Percentiles rank a stretch among this genome's conserved stretches.
These are phyloP conservation scores for Trochalopteron elliotii DNA, from an alignment of 2,113 vertebrate species.

Conservation along the genomic window DNA sequence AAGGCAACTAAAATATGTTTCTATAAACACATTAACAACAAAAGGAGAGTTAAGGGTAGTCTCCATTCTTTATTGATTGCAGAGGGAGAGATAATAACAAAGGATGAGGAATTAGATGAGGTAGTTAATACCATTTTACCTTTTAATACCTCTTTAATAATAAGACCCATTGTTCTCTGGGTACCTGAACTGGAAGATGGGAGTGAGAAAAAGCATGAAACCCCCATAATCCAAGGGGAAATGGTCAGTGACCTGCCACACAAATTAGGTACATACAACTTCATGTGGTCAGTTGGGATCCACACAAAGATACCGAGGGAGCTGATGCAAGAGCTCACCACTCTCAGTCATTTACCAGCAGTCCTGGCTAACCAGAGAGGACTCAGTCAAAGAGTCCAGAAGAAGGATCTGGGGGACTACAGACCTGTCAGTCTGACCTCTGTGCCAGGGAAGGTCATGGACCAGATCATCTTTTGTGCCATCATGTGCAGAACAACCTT, in stretches of 20 bases:
- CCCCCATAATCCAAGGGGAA: not conserved
- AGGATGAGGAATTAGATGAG: not conserved
- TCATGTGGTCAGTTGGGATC: not conserved
- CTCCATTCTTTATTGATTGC: not conserved
- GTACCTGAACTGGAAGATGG: not conserved
- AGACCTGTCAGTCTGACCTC: not conserved
- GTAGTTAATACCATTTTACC: not conserved
- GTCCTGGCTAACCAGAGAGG: not conserved
- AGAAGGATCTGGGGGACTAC: not conserved
- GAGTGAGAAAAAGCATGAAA: not conserved
- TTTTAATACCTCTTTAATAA: not conserved
- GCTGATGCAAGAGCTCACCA: not conserved
- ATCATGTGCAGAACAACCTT: not conserved
- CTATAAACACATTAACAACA: not conserved
- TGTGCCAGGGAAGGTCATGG: not conserved
- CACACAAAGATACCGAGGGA: not conserved
- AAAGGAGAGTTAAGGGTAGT: not conserved
- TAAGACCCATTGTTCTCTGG: not conserved
- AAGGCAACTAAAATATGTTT: not conserved
- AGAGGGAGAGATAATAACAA: not conserved
- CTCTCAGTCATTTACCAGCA: not conserved
- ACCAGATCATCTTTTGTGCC: not conserved
- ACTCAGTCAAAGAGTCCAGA: not conserved
- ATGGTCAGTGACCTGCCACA: not conserved
- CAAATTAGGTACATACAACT: not conserved